Base-by-base conservation (phyloP, 1,140 invertebrate species). In the Apolygus lucorum region DNA sequence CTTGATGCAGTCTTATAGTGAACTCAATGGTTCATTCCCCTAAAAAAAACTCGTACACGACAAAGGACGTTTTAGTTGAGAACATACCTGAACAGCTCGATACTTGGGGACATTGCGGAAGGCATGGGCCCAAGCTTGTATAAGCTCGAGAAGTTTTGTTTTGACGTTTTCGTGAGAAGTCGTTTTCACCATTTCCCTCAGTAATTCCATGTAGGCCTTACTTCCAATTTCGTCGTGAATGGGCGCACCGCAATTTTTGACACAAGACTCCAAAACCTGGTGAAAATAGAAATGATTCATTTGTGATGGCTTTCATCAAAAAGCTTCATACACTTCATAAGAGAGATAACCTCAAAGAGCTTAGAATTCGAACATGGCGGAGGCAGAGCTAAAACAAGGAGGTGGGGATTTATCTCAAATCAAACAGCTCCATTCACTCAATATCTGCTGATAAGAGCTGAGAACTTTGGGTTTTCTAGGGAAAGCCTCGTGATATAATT, bases 111-210 rank as follows among this genome's bases (percentile, higher is more conserved):
- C 89, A 72, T 95, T 95, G 62, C 94, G 85, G 78, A 99, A 99
- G 29, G 95, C 97, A 82, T 93, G 93, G 28, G 93, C 93, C 96
- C 96, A 99, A 25, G 91, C 90, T 83, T 99, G 96, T 74, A 99
- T 89, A 62, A 99, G 79, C 79, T 98, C 95, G 52, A 98, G 81
- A 72, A 96, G 87, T 82, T 98, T 98, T 54, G 83, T 86, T 75
- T 89, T 89, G 0, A 98, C 88, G 76, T 89, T 88, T 73, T 95
- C 91, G 74, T 95, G 90, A 4, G 85, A 83, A 0, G 89, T 88
- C n/a, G 85, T 85, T 79, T 91, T 94, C 2, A 90, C 86, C 49
- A 95, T 80, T 63, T 95, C 91, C 78, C 90, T 87, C 52, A 98
- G 80, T 80, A 95, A 92, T 81, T 98, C 95, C 88, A 98, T 98